Percentiles rank a stretch among this genome's conserved stretches.
Evolutionary conservation across 2,888 invertebrate species (phyloP).

Genomic region (Hyalella azteca): DNA sequence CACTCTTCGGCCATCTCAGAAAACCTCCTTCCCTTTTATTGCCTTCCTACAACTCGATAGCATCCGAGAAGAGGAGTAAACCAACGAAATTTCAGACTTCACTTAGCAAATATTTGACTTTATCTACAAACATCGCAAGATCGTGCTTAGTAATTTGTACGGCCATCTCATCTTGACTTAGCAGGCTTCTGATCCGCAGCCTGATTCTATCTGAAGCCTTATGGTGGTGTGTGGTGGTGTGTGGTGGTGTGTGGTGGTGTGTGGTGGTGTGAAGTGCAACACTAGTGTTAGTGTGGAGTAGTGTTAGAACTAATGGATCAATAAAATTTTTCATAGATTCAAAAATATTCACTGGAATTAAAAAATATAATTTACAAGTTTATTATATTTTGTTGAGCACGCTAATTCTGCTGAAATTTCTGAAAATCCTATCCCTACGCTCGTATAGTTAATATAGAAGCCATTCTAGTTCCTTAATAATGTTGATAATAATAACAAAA

Average conservation of each 20-base stretch:
- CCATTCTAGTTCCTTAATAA: too few species aligned
- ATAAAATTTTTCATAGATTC: too few species aligned
- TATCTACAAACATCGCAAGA: background rate
- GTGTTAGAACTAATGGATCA: background rate
- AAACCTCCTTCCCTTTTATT: background rate
- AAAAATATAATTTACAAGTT: too few species aligned
- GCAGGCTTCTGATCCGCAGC: background rate
- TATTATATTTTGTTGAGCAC: too few species aligned
- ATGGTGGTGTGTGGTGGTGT: background rate
- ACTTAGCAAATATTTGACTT: background rate
- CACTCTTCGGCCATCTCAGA: background rate
- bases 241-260: background rate
- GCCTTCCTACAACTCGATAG: background rate
- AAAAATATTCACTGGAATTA: too few species aligned
- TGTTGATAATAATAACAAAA: too few species aligned
- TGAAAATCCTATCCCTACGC: too few species aligned
- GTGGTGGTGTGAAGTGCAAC: too few species aligned
- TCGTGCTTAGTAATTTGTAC: slow-evolving; percentile 6
- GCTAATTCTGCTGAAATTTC: too few species aligned
- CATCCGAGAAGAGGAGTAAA: background rate
- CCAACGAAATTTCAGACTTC: background rate
- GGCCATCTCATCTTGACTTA: background rate
- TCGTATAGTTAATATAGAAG: too few species aligned
- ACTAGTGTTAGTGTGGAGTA: background rate
- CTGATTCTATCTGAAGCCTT: slow-evolving; percentile 19